Evolutionary conservation across 2,797 vertebrate genomes (phyloP).

Genomic region (Phoeniculus purpureus): DNA sequence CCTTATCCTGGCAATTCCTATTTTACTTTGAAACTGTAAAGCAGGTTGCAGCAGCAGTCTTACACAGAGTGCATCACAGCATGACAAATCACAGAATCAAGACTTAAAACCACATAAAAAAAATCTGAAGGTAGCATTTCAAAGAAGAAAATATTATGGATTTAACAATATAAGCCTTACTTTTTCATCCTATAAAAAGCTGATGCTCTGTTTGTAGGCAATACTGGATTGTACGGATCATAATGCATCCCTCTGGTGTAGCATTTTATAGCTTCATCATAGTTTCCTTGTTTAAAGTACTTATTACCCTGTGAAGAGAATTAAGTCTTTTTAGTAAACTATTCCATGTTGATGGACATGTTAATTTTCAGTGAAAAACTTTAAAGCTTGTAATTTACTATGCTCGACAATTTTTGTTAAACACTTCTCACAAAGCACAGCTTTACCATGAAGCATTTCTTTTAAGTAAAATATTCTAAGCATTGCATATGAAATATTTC

Average conservation of each 20-base stretch:
- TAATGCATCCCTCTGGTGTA: conserved; percentile 92
- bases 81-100: background rate
- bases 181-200: conserved; percentile 92
- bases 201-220: conserved; percentile 93
- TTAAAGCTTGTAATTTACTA: background rate
- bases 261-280: conserved; percentile 90
- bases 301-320: conserved; percentile 84
- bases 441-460: background rate
- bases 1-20: background rate
- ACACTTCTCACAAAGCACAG: background rate
- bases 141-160: background rate
- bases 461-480: background rate
- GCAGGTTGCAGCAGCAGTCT: background rate
- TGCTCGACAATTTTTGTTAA: background rate
- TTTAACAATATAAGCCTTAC: conserved; percentile 75
- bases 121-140: background rate
- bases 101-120: background rate
- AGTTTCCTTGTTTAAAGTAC: conserved; percentile 91
- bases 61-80: background rate
- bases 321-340: background rate
- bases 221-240: conserved; percentile 89
- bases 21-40: background rate
- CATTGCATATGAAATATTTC: background rate
- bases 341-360: background rate
- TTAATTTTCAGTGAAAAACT: background rate